Conservation (phyloP, 1,140 invertebrate species). For the Pseudobourletiella spinata region DNA sequence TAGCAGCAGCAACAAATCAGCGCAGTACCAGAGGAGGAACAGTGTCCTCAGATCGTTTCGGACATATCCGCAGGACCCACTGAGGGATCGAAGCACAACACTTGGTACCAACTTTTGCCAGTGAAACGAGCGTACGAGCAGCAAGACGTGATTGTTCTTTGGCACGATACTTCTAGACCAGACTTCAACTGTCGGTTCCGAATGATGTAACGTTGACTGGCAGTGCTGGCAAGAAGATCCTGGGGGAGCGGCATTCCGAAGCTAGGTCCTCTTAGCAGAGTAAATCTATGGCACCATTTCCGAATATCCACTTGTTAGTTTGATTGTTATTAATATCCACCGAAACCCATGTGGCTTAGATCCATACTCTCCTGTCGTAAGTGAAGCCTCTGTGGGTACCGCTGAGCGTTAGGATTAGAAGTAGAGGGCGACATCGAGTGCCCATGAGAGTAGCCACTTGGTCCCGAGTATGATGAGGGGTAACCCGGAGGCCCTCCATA, state of each 20-base stretch:
- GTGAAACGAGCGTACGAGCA: too few species aligned
- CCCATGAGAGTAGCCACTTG: constrained; percentile 25
- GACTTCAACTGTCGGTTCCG: not conserved
- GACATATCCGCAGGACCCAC: too few species aligned
- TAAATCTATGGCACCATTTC: too few species aligned
- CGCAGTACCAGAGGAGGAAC: too few species aligned
- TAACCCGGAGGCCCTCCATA: constrained; percentile 24
- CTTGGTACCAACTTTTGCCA: too few species aligned
- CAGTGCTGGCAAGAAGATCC: not conserved
- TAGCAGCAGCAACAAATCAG: too few species aligned
- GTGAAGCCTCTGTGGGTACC: constrained; percentile 25
- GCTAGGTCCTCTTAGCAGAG: too few species aligned
- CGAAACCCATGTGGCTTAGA: constrained; percentile 46
- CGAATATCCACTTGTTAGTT: not conserved
- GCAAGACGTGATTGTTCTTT: not conserved
- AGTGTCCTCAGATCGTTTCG: too few species aligned
- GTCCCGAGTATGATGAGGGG: constrained; percentile 21
- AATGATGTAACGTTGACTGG: not conserved
- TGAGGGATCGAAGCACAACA: too few species aligned
- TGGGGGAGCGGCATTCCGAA: too few species aligned
- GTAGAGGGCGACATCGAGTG: constrained; percentile 18
- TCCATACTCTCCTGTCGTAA: constrained; percentile 41
- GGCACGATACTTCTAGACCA: not conserved
- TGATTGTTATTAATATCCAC: constrained; percentile 46
- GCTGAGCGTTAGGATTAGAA: constrained; percentile 1